Percentiles rank a stretch among this genome's conserved stretches.
phyloP scores from a whole-genome alignment of 2,888 invertebrate species.

The Notodonta dromedarius region DNA sequence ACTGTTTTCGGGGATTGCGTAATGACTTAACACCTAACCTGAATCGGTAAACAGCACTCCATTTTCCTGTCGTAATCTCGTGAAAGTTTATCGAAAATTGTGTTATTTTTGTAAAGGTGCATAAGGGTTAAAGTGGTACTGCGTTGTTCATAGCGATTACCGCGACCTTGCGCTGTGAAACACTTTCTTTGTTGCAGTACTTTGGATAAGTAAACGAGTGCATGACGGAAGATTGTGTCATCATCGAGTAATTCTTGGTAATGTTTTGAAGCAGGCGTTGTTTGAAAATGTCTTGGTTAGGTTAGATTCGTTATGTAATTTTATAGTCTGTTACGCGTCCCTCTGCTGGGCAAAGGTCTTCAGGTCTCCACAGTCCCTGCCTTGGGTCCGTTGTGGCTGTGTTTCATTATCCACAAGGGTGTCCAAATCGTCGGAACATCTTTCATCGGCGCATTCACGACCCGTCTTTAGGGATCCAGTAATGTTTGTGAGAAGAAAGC shows the following conservation, averaged over 20 bases:
- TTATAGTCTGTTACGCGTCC: background rate
- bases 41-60: background rate
- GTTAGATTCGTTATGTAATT: background rate
- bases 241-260: background rate
- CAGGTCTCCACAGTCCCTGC: too few relatives aligned
- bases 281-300: background rate
- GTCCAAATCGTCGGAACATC: too few relatives aligned
- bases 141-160: background rate
- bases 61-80: background rate
- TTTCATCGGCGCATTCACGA: too few relatives aligned
- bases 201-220: background rate
- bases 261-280: background rate
- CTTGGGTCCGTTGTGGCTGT: too few relatives aligned
- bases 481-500: too few relatives aligned
- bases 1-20: too few relatives aligned
- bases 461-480: too few relatives aligned
- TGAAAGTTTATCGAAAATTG: background rate
- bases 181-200: constrained; percentile 4
- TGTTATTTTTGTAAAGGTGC: background rate
- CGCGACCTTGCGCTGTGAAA: background rate
- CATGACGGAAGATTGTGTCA: background rate
- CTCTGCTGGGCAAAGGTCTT: too few relatives aligned
- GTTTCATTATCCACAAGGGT: too few relatives aligned
- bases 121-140: background rate
- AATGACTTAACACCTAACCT: too few relatives aligned